phyloP scores from a whole-genome alignment of 2,113 vertebrate genomes.

The Macquaria ambigua region DNA sequence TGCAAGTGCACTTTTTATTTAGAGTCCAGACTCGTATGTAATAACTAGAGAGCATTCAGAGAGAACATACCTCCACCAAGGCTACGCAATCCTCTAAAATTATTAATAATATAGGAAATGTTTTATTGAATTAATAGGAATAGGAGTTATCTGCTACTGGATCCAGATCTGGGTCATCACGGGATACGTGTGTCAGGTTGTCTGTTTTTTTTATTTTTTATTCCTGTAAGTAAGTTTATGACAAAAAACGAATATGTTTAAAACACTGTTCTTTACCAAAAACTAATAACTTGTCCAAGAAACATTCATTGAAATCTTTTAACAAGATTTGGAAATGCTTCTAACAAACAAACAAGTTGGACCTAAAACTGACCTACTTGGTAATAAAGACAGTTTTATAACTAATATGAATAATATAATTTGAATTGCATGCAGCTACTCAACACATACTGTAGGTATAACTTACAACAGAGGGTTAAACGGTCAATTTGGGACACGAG shows the following conservation, averaged over 20 bases:
- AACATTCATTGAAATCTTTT: not conserved
- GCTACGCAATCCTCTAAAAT: too few relatives aligned
- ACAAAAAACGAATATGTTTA: not conserved
- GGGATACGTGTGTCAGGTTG: too few relatives aligned
- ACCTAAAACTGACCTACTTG: not conserved
- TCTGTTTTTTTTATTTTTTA: not conserved
- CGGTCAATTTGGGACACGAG: not conserved
- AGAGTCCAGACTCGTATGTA: not conserved
- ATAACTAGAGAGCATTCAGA: not conserved
- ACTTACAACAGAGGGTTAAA: not conserved
- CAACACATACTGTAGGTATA: not conserved
- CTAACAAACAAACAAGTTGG: not conserved
- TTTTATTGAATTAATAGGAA: too few relatives aligned
- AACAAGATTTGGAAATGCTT: not conserved
- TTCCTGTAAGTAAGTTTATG: not conserved
- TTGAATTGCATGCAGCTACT: not conserved
- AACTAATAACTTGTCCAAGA: too few relatives aligned
- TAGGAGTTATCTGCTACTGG: too few relatives aligned
- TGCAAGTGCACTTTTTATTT: too few relatives aligned
- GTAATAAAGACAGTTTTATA: not conserved
- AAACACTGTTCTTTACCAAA: too few relatives aligned
- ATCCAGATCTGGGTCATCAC: not conserved
- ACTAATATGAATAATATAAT: not conserved
- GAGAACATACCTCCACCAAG: not conserved
- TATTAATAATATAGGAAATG: too few relatives aligned